phyloP scores from a whole-genome alignment of 2,113 vertebrate species.

The Triplophysa tibetana region DNA sequence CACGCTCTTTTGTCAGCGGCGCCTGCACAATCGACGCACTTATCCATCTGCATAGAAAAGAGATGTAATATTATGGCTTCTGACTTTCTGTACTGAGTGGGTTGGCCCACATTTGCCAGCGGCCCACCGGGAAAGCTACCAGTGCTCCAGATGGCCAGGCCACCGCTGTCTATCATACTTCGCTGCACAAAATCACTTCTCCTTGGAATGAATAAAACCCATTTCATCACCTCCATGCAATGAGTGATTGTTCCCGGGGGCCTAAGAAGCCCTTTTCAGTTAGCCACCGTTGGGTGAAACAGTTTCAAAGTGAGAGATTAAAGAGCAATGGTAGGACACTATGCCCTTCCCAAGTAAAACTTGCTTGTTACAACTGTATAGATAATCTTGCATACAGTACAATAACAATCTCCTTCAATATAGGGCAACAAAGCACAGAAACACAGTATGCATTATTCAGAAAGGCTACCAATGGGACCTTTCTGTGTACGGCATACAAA shows the following conservation, averaged over 20 bases:
- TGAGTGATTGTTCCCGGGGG: slow-evolving; percentile 34
- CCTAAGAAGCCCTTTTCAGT: slow-evolving; percentile 36
- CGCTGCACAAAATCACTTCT: slow-evolving; percentile 38
- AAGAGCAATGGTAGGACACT: slow-evolving; percentile 40
- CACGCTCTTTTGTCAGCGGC: too few relatives aligned
- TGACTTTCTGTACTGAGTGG: too few relatives aligned
- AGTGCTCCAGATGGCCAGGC: background rate
- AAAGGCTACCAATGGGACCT: slow-evolving; percentile 27
- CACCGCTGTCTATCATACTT: slow-evolving; percentile 27
- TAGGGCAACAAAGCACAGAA: slow-evolving; percentile 34
- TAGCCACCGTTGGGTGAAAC: slow-evolving; percentile 32
- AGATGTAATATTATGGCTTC: too few relatives aligned
- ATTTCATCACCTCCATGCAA: slow-evolving; percentile 37
- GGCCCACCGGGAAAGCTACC: too few relatives aligned
- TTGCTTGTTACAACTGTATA: background rate
- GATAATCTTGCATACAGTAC: slow-evolving; percentile 25
- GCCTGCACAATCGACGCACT: too few relatives aligned
- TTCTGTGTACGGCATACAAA: slow-evolving; percentile 33
- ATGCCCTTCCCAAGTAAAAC: slow-evolving; percentile 37
- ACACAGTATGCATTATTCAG: slow-evolving; percentile 45
- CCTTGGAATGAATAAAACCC: slow-evolving; percentile 34
- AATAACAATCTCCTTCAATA: slow-evolving; percentile 26
- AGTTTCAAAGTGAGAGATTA: slow-evolving; percentile 30
- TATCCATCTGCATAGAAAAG: too few relatives aligned
- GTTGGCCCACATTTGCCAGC: too few relatives aligned